phyloP scores from a whole-genome alignment of 2,888 invertebrate species.

The Chloroclystis v-ata region DNA sequence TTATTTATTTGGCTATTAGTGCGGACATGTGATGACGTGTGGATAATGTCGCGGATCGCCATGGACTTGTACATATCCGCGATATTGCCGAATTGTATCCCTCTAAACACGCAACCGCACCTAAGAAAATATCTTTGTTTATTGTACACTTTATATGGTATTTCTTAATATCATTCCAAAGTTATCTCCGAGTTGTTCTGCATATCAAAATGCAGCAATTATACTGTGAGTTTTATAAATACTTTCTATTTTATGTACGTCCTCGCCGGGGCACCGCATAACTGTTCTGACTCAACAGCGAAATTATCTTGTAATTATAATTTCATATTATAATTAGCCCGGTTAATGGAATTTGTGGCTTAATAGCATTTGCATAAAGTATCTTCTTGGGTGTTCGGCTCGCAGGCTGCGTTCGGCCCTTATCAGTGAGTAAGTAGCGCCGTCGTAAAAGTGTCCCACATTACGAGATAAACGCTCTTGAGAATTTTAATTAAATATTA shows the following conservation, averaged over 20 bases:
- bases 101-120: slow-evolving; percentile 47
- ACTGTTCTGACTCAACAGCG: slow-evolving; percentile 68
- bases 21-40: slow-evolving; percentile 73
- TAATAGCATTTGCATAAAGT: slow-evolving; percentile 64
- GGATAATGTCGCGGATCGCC: slow-evolving; percentile 66
- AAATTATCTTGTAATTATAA: slow-evolving; percentile 76
- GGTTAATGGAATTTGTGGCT: slow-evolving; percentile 64
- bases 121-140: slow-evolving; percentile 37
- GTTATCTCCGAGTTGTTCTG: slow-evolving; percentile 49
- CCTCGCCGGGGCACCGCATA: slow-evolving; percentile 57
- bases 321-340: slow-evolving; percentile 66
- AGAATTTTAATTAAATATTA: slow-evolving; percentile 78
- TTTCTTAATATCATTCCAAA: slow-evolving; percentile 71
- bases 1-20: slow-evolving; percentile 75
- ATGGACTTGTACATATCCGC: slow-evolving; percentile 69
- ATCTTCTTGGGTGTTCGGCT: slow-evolving; percentile 61
- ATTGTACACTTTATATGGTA: slow-evolving; percentile 63
- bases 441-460: slow-evolving; percentile 78
- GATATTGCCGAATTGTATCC: slow-evolving; percentile 60
- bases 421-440: slow-evolving; percentile 74
- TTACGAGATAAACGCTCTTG: slow-evolving; percentile 75
- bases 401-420: slow-evolving; percentile 54
- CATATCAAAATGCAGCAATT: slow-evolving; percentile 43
- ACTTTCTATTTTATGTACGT: slow-evolving; percentile 63
- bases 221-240: slow-evolving; percentile 53